Base-by-base conservation (phyloP, 1,140 invertebrate genomes). In the Riptortus pedestris region DNA sequence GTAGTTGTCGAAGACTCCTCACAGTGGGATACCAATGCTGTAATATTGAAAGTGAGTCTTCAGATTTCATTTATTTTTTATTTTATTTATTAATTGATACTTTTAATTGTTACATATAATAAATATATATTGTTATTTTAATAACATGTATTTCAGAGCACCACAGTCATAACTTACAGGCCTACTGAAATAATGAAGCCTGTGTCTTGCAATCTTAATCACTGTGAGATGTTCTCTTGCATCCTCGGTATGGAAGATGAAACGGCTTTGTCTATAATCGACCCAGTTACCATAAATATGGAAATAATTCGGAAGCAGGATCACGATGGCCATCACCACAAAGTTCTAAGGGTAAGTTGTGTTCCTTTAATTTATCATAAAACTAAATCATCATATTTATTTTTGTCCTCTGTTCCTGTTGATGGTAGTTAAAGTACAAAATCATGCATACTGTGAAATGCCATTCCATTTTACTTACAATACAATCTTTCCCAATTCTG, bases 261-360 rank as follows among this genome's bases (percentile, higher is more conserved):
- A 72, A 96, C 93, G 0, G 92, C 93, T 1, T 77, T 96, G 4
- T 93, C 93, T n/a, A 97, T 98, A 67, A 88, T 97, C 52, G 93
- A 97, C 76, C 94, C 94, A 0, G 87, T 91, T 48, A 90, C 86
- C 5, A 76, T 93, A 16, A 89, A 84, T 71, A 79, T 89, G 28
- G 86, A 89, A 65, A 70, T 88, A 1, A 79, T 78, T 11, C 71
- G 69, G 11, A 67, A 70, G 38, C 68, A 71, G 47, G 63, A 72
- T 52, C 60, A 55, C 2, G 43, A 68, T 65, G 68, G 71, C 60
- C 67, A 70, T n/a, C 67, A 68, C 9, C 55, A 67, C 12, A 68
- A 67, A 62, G 65, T 69, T 18, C 31, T 68, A 38, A 67, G 66
- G 31, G 62, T 67, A 63, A 24, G 7, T 22, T 20, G 58, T 18